A percentile compares a stretch with the other conserved stretches of the same genome.
Evolutionary conservation across 1,140 invertebrate species (phyloP).

Genomic region (Macrosteles quadrilineatus): DNA sequence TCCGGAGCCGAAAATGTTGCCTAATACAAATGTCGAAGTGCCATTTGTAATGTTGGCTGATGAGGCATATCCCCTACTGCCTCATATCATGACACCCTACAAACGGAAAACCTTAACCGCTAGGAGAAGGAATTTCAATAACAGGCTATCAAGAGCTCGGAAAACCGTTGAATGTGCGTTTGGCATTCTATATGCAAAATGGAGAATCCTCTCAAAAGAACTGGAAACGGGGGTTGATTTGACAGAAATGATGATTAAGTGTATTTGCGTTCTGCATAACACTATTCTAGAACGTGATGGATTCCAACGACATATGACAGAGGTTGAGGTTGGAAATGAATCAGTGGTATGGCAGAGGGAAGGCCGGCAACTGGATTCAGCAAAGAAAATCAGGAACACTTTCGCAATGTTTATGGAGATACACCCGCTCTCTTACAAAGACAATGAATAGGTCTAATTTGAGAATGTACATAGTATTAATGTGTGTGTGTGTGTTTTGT

Average conservation of each 20-base stretch:
- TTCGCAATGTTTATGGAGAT: conserved; percentile 16
- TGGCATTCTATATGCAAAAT: conserved; percentile 48
- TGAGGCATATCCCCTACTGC: no score
- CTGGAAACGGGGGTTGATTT: conserved; percentile 19
- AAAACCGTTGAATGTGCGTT: conserved; percentile 56
- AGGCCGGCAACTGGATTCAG: not conserved
- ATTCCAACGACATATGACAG: not conserved
- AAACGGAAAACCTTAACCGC: conserved; percentile 44
- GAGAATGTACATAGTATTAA: no score
- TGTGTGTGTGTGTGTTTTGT: no score
- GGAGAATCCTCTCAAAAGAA: conserved; percentile 26
- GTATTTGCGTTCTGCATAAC: conserved; percentile 32
- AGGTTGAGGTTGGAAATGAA: not conserved
- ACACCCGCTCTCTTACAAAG: conserved; percentile 9
- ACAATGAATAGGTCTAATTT: conserved; percentile 4
- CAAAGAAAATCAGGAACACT: not conserved
- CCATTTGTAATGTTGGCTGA: conserved; percentile 41
- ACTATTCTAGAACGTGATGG: conserved; percentile 29
- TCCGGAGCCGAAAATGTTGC: conserved; percentile 16
- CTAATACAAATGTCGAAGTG: conserved; percentile 30
- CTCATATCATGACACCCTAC: no score
- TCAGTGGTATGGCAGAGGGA: conserved; percentile 1
- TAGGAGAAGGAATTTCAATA: conserved; percentile 49
- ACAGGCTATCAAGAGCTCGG: conserved; percentile 46
- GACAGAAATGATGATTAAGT: conserved; percentile 8